Conservation (phyloP, 2,888 invertebrate species). For the Conistra vaccinii region DNA sequence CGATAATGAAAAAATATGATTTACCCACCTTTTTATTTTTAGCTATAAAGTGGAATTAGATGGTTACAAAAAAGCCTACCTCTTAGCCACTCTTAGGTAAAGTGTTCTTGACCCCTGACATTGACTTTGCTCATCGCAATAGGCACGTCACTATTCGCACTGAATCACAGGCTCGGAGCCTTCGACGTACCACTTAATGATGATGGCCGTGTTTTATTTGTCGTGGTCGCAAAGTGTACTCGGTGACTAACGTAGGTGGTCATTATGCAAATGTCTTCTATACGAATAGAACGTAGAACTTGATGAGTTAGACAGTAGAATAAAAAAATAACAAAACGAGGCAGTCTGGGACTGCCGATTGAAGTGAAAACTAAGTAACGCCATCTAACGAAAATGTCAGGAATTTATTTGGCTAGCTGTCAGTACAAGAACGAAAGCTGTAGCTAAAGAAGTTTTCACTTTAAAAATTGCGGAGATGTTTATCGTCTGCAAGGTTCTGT, state of each 20-base stretch:
- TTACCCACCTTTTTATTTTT: constrained; percentile 55
- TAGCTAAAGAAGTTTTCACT: too few species aligned
- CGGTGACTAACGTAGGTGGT: constrained; percentile 41
- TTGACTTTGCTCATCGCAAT: constrained; percentile 46
- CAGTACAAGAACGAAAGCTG: too few species aligned
- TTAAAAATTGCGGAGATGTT: constrained; percentile 19
- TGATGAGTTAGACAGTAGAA: constrained; percentile 39
- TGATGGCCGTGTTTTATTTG: constrained; percentile 60
- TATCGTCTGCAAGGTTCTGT: background rate
- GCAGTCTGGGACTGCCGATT: too few species aligned
- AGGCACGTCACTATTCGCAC: constrained; percentile 24
- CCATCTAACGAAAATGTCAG: too few species aligned
- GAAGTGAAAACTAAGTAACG: too few species aligned
- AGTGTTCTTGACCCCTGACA: constrained; percentile 63
- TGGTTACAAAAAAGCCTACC: constrained; percentile 38
- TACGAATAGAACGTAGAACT: constrained; percentile 26
- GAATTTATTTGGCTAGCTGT: too few species aligned
- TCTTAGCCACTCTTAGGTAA: constrained; percentile 29
- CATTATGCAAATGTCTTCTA: constrained; percentile 55
- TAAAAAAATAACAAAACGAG: too few species aligned
- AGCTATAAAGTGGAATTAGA: constrained; percentile 59
- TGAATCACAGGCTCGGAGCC: constrained; percentile 40
- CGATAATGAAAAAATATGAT: constrained; percentile 64
- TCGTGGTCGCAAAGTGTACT: constrained; percentile 42
- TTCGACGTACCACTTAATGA: constrained; percentile 58